Conservation (phyloP, 2,888 invertebrate species). For the Alcis repandata region DNA sequence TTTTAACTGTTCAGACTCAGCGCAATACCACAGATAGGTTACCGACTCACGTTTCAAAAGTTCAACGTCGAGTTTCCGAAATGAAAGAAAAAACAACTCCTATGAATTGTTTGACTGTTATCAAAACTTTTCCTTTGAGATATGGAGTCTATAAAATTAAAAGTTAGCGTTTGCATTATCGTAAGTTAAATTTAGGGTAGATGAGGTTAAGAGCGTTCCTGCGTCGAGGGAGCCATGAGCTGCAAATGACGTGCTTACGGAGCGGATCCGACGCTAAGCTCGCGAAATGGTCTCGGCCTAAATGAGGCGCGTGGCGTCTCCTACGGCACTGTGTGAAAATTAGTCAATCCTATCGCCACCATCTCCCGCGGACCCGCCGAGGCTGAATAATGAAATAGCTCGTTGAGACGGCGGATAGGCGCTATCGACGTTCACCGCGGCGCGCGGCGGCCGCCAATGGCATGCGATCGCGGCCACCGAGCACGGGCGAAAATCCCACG, state of each 20-base stretch:
- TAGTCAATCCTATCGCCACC: slow-evolving; percentile 81
- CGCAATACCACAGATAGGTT: slow-evolving; percentile 53
- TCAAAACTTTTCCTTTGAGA: slow-evolving; percentile 67
- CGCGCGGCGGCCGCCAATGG: slow-evolving; percentile 55
- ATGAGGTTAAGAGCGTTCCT: slow-evolving; percentile 62
- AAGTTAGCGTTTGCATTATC: slow-evolving; percentile 66
- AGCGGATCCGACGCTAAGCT: slow-evolving; percentile 73
- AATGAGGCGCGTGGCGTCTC: slow-evolving; percentile 74
- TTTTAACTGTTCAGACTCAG: slow-evolving; percentile 19
- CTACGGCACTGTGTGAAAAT: slow-evolving; percentile 77
- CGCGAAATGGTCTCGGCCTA: slow-evolving; percentile 72
- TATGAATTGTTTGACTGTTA: slow-evolving; percentile 69
- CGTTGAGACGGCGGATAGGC: slow-evolving; percentile 70
- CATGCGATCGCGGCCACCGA: slow-evolving; percentile 66
- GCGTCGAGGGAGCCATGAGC: slow-evolving; percentile 62
- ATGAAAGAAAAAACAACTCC: slow-evolving; percentile 63
- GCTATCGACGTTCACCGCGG: slow-evolving; percentile 61
- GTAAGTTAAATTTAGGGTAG: slow-evolving; percentile 59
- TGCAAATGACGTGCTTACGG: slow-evolving; percentile 80
- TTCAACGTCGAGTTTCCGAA: slow-evolving; percentile 52
- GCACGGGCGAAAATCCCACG: slow-evolving; percentile 76
- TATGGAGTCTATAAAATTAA: slow-evolving; percentile 62
- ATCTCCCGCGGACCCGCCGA: slow-evolving; percentile 73
- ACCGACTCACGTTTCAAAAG: slow-evolving; percentile 65
- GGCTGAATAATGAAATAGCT: slow-evolving; percentile 84